Percentiles rank a stretch among this genome's conserved stretches.
phyloP scores from a whole-genome alignment of 2,113 vertebrate genomes.

The Lepus europaeus region DNA sequence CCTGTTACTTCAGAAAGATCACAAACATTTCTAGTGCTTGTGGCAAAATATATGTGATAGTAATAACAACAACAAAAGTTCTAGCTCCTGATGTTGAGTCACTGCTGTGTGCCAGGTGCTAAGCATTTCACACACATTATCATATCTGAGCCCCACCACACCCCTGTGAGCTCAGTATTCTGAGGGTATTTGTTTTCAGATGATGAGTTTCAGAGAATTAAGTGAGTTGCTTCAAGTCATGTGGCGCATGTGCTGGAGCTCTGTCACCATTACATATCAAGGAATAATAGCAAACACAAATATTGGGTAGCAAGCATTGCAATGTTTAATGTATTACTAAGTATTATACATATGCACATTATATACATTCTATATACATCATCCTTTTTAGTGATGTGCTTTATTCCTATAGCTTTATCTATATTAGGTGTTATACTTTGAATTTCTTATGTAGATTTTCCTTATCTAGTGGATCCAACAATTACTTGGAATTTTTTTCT shows the following conservation, averaged over 20 bases:
- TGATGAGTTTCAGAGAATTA: slow-evolving; percentile 21
- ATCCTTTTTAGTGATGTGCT: neutral
- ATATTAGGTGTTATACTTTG: neutral
- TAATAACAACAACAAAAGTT: neutral
- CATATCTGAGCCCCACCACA: neutral
- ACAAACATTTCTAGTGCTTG: neutral
- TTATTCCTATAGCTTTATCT: slow-evolving; percentile 15
- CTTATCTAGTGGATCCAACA: neutral
- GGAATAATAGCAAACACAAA: neutral
- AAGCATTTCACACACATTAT: neutral
- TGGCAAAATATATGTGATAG: neutral
- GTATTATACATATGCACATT: neutral
- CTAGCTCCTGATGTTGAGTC: neutral
- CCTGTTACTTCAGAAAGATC: neutral
- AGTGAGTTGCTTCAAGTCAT: neutral
- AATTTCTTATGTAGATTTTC: neutral
- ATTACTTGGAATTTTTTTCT: neutral
- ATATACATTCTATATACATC: neutral
- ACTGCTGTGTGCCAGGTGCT: neutral
- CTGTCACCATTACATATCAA: neutral
- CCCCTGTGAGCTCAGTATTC: neutral
- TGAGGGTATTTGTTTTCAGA: neutral
- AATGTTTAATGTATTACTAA: neutral
- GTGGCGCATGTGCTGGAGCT: neutral
- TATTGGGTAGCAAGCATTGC: neutral